phyloP scores from a whole-genome alignment of 2,888 invertebrate genomes.

The Invenusta paracnida region DNA sequence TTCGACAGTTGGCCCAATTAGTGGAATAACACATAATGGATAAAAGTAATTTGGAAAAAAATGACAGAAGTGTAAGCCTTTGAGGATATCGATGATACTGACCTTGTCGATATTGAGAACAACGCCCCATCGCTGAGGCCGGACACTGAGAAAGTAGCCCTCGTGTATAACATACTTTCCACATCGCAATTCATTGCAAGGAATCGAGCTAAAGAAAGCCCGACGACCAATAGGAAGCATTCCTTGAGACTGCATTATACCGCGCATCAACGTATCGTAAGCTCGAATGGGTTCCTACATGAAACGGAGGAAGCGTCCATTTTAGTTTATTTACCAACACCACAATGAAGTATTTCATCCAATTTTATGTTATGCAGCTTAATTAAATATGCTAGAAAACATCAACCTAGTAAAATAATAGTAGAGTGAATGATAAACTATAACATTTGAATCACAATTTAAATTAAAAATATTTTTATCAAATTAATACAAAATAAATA shows the following conservation, averaged over 20 bases:
- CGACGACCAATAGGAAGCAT: background rate
- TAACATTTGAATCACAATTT: too few species aligned
- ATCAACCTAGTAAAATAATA: too few species aligned
- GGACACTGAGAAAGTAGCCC: constrained; percentile 38
- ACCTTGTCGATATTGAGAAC: constrained; percentile 44
- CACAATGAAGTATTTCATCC: too few species aligned
- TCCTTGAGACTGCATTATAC: background rate
- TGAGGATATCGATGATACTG: too few species aligned
- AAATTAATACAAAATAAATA: too few species aligned
- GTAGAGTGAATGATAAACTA: too few species aligned
- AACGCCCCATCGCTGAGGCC: constrained; percentile 43
- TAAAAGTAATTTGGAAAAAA: too few species aligned
- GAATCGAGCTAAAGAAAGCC: background rate
- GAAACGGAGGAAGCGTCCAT: background rate
- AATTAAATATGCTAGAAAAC: background rate
- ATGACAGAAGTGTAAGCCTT: too few species aligned
- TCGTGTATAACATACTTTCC: constrained; percentile 41
- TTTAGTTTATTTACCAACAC: too few species aligned
- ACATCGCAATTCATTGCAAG: background rate
- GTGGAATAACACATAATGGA: background rate
- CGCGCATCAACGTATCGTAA: background rate
- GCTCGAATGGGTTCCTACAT: background rate
- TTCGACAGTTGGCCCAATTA: too few species aligned
- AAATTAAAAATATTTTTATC: too few species aligned
- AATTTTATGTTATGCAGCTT: background rate